These are phyloP conservation scores for Megaustenia siamemsis DNA, from an alignment of 2,888 invertebrate genomes.

Conservation along the genomic window DNA sequence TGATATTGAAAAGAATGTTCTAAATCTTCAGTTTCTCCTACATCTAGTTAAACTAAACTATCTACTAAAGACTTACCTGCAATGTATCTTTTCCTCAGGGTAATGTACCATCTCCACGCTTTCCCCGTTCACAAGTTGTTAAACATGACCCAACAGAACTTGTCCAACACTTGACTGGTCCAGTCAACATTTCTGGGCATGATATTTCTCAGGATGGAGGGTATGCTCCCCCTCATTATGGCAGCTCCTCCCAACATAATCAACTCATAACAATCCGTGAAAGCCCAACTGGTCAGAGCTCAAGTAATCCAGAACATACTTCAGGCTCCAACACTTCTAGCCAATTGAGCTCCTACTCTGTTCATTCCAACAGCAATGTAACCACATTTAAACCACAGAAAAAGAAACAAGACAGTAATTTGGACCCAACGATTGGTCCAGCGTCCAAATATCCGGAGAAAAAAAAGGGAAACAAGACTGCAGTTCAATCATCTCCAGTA, in stretches of 20 bases:
- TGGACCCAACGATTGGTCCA: slow-evolving; percentile 62
- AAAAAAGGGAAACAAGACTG: neutral
- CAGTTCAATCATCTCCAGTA: neutral
- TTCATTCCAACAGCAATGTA: slow-evolving; percentile 41
- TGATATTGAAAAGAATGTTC: too few relatives aligned
- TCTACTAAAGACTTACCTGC: neutral
- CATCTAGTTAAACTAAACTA: neutral
- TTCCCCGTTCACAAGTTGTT: neutral
- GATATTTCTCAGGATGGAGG: neutral
- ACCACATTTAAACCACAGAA: slow-evolving; percentile 54
- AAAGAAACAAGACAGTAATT: neutral
- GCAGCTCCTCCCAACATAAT: neutral
- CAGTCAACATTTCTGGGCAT: neutral
- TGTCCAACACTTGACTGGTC: neutral
- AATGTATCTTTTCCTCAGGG: slow-evolving; percentile 6
- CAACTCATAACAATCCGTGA: slow-evolving; percentile 43
- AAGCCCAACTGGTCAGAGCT: slow-evolving; percentile 75
- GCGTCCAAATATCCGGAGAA: slow-evolving; percentile 68
- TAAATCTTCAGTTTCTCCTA: too few relatives aligned
- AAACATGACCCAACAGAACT: neutral
- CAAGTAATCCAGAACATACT: slow-evolving; percentile 66
- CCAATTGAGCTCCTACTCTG: slow-evolving; percentile 61
- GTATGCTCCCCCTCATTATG: neutral
- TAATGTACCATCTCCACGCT: slow-evolving; percentile 28
- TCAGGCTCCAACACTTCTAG: slow-evolving; percentile 66